phyloP scores from a whole-genome alignment of 2,797 vertebrate genomes.

The Coluber constrictor region DNA sequence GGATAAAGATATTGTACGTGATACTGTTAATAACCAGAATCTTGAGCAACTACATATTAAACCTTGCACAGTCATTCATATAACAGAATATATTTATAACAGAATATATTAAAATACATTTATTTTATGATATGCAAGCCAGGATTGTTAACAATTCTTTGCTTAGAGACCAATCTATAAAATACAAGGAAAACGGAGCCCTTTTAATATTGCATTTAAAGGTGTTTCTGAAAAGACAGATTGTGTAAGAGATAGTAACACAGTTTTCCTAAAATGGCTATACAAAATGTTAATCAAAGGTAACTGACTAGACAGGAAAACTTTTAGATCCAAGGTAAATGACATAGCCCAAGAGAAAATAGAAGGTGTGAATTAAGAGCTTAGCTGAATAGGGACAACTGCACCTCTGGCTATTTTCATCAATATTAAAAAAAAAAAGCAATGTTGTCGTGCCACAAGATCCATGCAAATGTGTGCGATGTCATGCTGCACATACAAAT shows the following conservation, averaged over 20 bases:
- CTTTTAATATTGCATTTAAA: slow-evolving; percentile 17
- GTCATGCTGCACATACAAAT: background rate
- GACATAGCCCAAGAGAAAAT: background rate
- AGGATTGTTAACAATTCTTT: background rate
- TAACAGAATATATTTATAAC: background rate
- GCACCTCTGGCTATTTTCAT: background rate
- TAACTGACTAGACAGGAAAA: background rate
- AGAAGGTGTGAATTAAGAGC: background rate
- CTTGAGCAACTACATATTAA: background rate
- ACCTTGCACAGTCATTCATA: background rate
- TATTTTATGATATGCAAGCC: background rate
- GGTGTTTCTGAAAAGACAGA: slow-evolving; percentile 1
- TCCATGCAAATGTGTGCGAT: background rate
- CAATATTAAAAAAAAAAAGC: background rate
- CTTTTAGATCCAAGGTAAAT: too few relatives aligned
- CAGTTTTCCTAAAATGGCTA: background rate
- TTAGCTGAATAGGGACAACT: background rate
- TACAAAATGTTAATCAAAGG: background rate
- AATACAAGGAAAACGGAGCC: background rate
- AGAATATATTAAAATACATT: background rate
- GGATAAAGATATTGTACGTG: background rate
- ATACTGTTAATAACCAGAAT: background rate
- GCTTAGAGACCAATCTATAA: slow-evolving; percentile 3
- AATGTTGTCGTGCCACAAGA: background rate
- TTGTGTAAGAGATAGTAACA: background rate